Percentiles rank a stretch among this genome's conserved stretches.
phyloP scores from a whole-genome alignment of 1,140 invertebrate species.

The Agraylea sexmaculata region DNA sequence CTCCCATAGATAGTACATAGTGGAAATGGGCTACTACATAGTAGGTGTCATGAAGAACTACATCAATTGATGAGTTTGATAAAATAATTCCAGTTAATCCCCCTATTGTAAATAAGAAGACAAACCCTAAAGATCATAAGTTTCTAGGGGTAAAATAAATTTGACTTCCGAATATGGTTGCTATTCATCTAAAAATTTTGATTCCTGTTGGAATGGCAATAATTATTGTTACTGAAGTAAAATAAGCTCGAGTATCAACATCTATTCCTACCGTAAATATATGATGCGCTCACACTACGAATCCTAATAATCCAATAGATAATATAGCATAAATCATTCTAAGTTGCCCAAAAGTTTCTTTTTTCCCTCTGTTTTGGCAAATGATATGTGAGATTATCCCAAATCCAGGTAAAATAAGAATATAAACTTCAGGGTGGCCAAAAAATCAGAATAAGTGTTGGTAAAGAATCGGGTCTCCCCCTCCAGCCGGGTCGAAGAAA shows the following conservation, averaged over 20 bases:
- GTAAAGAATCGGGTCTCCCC: constrained; percentile 57
- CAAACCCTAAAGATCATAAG: constrained; percentile 55
- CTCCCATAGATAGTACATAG: constrained; percentile 53
- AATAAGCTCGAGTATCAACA: constrained; percentile 59
- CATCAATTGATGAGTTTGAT: constrained; percentile 60
- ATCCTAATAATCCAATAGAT: constrained; percentile 51
- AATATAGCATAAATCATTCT: constrained; percentile 53
- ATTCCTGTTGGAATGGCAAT: constrained; percentile 53
- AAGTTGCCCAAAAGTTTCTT: constrained; percentile 44
- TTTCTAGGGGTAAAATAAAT: constrained; percentile 41
- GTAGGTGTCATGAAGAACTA: constrained; percentile 60
- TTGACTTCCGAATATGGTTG: constrained; percentile 41
- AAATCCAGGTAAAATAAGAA: constrained; percentile 55
- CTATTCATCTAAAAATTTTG: constrained; percentile 58
- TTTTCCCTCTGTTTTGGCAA: constrained; percentile 45
- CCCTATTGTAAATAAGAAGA: constrained; percentile 56
- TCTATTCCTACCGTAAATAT: constrained; percentile 66
- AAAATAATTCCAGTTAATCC: constrained; percentile 53
- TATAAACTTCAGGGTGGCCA: constrained; percentile 67
- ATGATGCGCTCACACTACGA: constrained; percentile 59
- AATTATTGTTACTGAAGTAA: constrained; percentile 61
- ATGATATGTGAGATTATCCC: constrained; percentile 54
- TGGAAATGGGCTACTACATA: constrained; percentile 69
- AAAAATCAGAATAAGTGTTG: constrained; percentile 75
- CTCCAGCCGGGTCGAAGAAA: constrained; percentile 54